Base-by-base conservation (phyloP, 2,888 invertebrate species). In the Amphipoea oculea region DNA sequence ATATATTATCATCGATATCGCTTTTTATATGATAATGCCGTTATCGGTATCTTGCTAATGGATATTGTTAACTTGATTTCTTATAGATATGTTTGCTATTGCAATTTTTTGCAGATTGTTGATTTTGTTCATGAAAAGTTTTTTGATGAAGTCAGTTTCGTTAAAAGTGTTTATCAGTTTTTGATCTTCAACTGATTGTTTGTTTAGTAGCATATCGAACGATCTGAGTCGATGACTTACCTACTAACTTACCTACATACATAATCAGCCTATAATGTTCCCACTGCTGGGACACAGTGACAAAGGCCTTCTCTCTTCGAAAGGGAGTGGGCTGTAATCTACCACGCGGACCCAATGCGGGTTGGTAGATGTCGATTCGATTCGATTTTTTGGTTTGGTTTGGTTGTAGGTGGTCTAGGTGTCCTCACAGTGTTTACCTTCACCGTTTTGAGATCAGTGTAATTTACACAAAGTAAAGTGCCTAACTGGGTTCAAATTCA, bases 1-100 rank as follows among this genome's bases (percentile, higher is more conserved):
- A 85, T 88, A 86, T 68, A 81, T 62, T 89, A 88, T 89, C 89
- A 71, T 70, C 60, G 74, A 83, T 86, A 82, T 81, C 81, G 84
- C 83, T 90, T 88, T 86, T 88, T 78, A 89, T 85, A 82, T 73
- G 89, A 89, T 89, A 86, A 84, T 77, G 14, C 78, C 68, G 36
- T 82, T 86, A 88, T 86, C 83, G 81, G 82, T 81, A 88, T 88
- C 85, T 69, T 72, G 79, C 78, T 92, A 92, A 92, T 93, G 89
- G 90, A 79, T 87, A 82, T 81, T 84, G 84, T 84, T 89, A 90
- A 92, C 89, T 91, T 91, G 91, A 92, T 92, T 92, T 92, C 36
- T 83, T 90, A 86, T 3, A 82, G 73, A 84, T 86, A 73, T 74
- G 17, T 70, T 57, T 23, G 68, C 60, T 48, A 75, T 90, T 90